A percentile compares a stretch with the other conserved stretches of the same genome.
phyloP scores from a whole-genome alignment of 1,140 invertebrate species.

The Armadillidium nasatum region DNA sequence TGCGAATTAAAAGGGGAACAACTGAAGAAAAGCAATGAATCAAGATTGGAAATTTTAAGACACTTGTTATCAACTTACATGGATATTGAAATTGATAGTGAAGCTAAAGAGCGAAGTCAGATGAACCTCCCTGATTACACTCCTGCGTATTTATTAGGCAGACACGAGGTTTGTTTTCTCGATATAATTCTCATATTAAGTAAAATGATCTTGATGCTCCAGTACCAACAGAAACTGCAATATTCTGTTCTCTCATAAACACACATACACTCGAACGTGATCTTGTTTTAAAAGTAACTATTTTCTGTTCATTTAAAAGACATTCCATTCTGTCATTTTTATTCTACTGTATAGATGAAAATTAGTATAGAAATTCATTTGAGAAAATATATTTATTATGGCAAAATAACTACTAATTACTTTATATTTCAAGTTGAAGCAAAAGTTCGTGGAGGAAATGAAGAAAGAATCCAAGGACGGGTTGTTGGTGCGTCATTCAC shows the following conservation, averaged over 20 bases:
- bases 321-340: too few species aligned
- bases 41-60: background rate
- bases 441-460: background rate
- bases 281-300: too few species aligned
- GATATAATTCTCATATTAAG: background rate
- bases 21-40: background rate
- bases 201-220: too few species aligned
- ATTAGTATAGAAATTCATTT: background rate
- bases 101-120: background rate
- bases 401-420: background rate
- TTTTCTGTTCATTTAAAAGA: too few species aligned
- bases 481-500: background rate
- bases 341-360: background rate
- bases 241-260: background rate
- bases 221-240: too few species aligned
- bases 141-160: background rate
- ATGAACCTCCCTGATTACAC: background rate
- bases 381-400: background rate
- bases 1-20: conserved; percentile 1
- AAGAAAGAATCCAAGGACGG: background rate
- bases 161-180: background rate
- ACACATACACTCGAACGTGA: too few species aligned
- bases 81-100: background rate
- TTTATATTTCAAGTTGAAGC: background rate
- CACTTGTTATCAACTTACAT: background rate